Percentiles rank a stretch among this genome's conserved stretches.
These are phyloP conservation scores for Teleogryllus oceanicus DNA, from an alignment of 2,888 invertebrate genomes.

Conservation along the genomic window DNA sequence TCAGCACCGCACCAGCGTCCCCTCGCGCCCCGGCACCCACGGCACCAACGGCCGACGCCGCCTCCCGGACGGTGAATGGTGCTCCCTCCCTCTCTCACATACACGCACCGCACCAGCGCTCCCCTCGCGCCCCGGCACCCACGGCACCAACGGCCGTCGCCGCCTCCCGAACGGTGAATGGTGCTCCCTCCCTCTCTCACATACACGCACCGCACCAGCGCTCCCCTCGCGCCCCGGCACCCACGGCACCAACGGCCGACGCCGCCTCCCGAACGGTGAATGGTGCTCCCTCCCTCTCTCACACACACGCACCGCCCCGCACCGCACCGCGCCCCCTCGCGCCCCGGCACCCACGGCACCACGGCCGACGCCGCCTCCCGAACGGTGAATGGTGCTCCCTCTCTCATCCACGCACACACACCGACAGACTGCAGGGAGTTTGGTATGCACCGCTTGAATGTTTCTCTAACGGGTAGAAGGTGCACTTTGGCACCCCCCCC, in stretches of 20 bases:
- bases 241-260: conserved; percentile 42
- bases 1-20: no score
- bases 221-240: conserved; percentile 67
- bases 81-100: no score
- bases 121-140: conserved; percentile 64
- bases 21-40: conserved; percentile 61
- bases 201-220: conserved; percentile 58
- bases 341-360: conserved; percentile 53
- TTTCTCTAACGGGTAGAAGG: no score
- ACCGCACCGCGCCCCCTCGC: conserved; percentile 70
- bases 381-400: conserved; percentile 54
- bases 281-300: neutral
- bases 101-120: conserved; percentile 61
- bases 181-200: neutral
- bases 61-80: conserved; percentile 61
- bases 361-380: conserved; percentile 48
- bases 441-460: no score
- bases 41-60: conserved; percentile 42
- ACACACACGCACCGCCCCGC: conserved; percentile 54
- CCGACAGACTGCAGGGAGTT: conserved; percentile 31
- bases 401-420: conserved; percentile 56
- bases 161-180: conserved; percentile 63
- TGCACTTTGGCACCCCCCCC: no score
- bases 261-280: conserved; percentile 61
- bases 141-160: conserved; percentile 43